Evolutionary conservation across 1,140 invertebrate species (phyloP), one percentile per base, ranked within the genome.

Genomic region (Papilio aristodemus): DNA sequence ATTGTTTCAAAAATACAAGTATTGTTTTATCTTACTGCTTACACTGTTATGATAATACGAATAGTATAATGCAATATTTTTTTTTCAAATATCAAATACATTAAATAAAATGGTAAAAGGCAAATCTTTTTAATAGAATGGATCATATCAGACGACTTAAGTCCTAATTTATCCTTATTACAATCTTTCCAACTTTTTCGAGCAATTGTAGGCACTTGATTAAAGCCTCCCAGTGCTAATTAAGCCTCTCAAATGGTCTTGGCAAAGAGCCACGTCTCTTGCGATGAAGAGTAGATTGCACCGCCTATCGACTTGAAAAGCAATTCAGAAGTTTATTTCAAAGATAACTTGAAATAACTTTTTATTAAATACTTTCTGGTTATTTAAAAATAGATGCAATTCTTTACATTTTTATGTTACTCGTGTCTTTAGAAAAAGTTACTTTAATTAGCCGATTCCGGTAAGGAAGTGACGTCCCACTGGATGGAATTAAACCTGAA

Each of bases 241-340:
- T 50, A 66, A 36, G 22, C 63, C 27, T 66, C 25, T 50, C 6
- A 66, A 66, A 66, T 36, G 43, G 63, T 50, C 41, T 66, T 66
- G 63, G 63, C 63, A 50, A 11, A 19, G 13, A 14, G 63, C 63
- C 63, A 66, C 22, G 39, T 66, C 22, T 25, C 63, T 50, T 10
- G 27, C 10, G 19, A 50, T 66, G 10, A 43, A 25, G 43, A 14
- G 19, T 41, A 46, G 41, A 46, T 64, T 54, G 46, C 41, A 41
- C 19, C 17, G 43, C 63, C 63, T 50, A 66, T 66, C 32, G 63
- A 50, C 22, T 66, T 46, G 27, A 66, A 66, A 66, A 50, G 63
- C 63, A 66, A 66, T 66, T 66, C 43, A 19, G 25, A 66, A 66
- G 63, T 66, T 46, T 66, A 66, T 66, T 46, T 32, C 63, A 43